phyloP scores from a whole-genome alignment of 2,113 vertebrate species.

The Hippocampus mohnikei region DNA sequence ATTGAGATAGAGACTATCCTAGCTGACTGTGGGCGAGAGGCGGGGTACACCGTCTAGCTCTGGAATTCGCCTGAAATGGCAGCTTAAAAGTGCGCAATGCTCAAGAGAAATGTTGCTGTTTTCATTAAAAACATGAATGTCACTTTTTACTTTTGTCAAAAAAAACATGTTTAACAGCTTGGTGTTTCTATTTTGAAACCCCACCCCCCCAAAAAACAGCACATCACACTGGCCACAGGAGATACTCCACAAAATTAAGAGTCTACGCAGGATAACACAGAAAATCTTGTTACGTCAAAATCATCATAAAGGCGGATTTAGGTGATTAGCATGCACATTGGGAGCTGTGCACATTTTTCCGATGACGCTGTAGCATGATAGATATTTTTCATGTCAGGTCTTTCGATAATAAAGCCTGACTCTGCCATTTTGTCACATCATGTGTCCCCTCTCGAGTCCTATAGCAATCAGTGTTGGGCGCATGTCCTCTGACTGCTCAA shows the following conservation, averaged over 20 bases:
- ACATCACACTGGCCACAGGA: no score
- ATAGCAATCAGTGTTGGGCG: neutral
- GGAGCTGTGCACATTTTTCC: neutral
- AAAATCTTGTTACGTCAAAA: neutral
- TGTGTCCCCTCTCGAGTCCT: neutral
- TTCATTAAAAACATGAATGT: no score
- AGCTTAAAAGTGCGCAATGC: no score
- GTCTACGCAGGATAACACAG: neutral
- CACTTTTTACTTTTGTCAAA: no score
- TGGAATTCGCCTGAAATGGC: no score
- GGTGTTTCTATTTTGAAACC: no score
- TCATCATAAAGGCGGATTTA: neutral
- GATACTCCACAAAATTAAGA: neutral
- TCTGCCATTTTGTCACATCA: neutral
- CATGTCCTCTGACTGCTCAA: conserved; percentile 12
- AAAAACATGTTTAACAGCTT: no score
- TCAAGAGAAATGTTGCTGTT: no score
- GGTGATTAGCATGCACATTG: neutral
- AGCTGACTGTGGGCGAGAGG: neutral
- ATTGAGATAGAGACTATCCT: neutral
- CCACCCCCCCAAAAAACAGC: no score
- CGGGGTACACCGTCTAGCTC: no score
- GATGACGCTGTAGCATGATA: neutral
- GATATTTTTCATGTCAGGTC: neutral
- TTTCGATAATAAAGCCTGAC: neutral